Base-by-base conservation (phyloP, 2,888 invertebrate species). In the Cloeon dipterum region DNA sequence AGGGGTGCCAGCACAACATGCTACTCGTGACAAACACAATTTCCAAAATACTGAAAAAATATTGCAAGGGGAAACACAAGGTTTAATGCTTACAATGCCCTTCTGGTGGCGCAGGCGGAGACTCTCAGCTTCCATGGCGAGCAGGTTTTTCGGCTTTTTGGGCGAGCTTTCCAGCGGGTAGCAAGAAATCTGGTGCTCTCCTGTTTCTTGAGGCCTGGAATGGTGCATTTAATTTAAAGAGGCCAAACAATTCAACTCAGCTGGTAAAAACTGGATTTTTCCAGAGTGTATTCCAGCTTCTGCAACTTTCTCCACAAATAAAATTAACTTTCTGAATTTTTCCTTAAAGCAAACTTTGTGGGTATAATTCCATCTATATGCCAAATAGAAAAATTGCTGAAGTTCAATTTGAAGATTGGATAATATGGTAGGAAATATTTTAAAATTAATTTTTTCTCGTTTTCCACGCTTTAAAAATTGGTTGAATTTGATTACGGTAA, bases 131-230 rank as follows among this genome's bases (percentile, higher is more conserved):
- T 81, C 78, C 52, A 76, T 64, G 42, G 70, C 66, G 7, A 76
- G 51, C 43, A 85, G 58, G 47, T 69, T 72, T 42, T 70, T 61
- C 0, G 86, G 88, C 51, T 75, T 78, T 42, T 68, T 70, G 0
- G 74, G 69, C 5, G 74, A 64, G 10, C 63, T 68, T 1, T 62
- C 68, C 0, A 74, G 46, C 1, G 85, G 73, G 11, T 68, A 51
- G 49, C 86, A 86, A 46, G 69, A 73, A 19, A 86, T 81, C 17
- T 66, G 59, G 47, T 79, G 73, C 52, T 83, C 82, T 13, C 71
- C 75, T 3, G 73, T 68, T 46, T 79, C 77, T 49, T 73, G 71
- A 0, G 79, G 73, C 47, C 53, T 53, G 38, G 16, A 42, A 45
- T 16, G 8, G 13, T 26, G 10, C 14, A 3, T 2, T 16, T n/a